Conservation (phyloP, 2,113 vertebrate species). For the Chloropsis hardwickii region DNA sequence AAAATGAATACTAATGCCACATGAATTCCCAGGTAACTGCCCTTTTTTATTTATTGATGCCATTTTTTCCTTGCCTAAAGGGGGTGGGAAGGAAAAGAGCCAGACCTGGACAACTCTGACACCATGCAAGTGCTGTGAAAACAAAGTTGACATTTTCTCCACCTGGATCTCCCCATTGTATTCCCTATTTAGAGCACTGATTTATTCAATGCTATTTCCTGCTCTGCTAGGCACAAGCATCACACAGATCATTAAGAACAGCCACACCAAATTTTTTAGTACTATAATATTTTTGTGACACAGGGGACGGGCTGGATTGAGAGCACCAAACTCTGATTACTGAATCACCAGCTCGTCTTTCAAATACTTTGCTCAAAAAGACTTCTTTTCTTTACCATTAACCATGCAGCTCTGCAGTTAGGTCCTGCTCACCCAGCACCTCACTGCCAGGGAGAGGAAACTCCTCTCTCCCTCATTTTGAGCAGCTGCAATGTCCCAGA, state of each 20-base stretch:
- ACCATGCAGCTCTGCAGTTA: not conserved
- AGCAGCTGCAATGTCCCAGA: not conserved
- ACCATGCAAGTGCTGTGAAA: not conserved
- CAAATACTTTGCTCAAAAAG: not conserved
- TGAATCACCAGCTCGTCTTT: not conserved
- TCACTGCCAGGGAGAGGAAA: not conserved
- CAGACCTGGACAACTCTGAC: not conserved
- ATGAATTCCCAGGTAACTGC: not conserved
- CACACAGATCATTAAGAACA: not conserved
- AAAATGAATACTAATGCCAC: not conserved
- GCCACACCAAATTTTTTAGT: not conserved
- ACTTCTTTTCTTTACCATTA: not conserved
- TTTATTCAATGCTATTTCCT: not conserved
- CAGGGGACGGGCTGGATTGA: not conserved
- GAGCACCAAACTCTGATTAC: not conserved
- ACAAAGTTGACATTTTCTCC: not conserved
- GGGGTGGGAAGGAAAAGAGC: not conserved
- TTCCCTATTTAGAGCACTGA: not conserved
- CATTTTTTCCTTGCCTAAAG: not conserved
- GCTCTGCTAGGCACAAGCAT: not conserved
- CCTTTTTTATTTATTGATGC: not conserved
- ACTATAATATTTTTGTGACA: fast-evolving
- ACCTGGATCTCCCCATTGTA: not conserved
- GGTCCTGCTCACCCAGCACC: not conserved
- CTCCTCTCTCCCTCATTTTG: not conserved